Conservation (phyloP, 2,113 vertebrate species). For the Gymnobelideus leadbeateri region DNA sequence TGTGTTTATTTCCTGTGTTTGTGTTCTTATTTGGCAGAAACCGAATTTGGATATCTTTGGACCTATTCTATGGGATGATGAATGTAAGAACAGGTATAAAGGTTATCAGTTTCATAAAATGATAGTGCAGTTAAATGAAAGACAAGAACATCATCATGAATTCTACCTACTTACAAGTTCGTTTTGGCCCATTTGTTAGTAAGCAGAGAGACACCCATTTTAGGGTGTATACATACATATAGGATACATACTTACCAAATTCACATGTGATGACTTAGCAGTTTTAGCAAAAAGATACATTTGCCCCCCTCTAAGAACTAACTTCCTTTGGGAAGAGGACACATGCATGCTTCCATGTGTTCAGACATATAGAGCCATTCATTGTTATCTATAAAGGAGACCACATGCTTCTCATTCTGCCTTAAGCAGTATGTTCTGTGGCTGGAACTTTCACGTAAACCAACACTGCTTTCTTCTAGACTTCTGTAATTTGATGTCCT, state of each 20-base stretch:
- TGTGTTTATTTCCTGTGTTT: neutral
- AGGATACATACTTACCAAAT: neutral
- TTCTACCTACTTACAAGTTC: neutral
- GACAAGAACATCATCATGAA: conserved; percentile 5
- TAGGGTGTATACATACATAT: neutral
- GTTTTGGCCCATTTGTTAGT: neutral
- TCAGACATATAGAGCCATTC: neutral
- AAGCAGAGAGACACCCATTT: neutral
- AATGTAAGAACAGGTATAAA: neutral
- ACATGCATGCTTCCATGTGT: neutral
- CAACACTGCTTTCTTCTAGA: conserved; percentile 65
- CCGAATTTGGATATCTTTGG: neutral
- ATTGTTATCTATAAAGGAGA: conserved; percentile 34
- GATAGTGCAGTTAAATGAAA: neutral
- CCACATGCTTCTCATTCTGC: conserved; percentile 62
- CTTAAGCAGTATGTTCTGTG: conserved; percentile 62
- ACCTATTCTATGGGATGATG: neutral
- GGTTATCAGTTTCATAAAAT: neutral
- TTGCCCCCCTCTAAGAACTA: neutral
- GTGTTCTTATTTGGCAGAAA: neutral
- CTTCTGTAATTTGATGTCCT: conserved; percentile 80
- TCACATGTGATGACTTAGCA: neutral
- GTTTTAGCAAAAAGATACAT: neutral
- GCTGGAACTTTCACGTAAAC: conserved; percentile 73
- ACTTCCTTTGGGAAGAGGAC: conserved; percentile 19